These are phyloP conservation scores for Epinotia ramella DNA, from an alignment of 2,888 invertebrate species.

Conservation along the genomic window DNA sequence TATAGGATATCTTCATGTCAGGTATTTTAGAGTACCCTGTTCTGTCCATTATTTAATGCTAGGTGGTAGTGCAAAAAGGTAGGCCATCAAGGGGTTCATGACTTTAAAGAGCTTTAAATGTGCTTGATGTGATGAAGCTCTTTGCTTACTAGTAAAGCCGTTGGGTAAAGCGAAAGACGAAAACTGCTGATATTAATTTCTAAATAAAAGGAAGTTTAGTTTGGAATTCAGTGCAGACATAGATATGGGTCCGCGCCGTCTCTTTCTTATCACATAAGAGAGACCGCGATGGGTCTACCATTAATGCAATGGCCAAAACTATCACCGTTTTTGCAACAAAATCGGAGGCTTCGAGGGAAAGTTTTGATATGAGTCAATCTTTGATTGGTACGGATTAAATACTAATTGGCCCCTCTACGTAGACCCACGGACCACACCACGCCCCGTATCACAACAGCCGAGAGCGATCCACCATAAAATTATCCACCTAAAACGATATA, in stretches of 20 bases:
- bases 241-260: constrained; percentile 19
- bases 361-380: constrained; percentile 35
- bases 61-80: neutral
- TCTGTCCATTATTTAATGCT: neutral
- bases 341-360: neutral
- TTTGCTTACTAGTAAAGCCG: neutral
- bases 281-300: constrained; percentile 34
- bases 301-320: constrained; percentile 16
- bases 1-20: neutral
- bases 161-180: neutral
- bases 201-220: constrained; percentile 31
- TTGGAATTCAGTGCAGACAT: constrained; percentile 42
- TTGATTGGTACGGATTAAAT: constrained; percentile 16
- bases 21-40: neutral
- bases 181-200: constrained; percentile 11
- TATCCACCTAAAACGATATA: constrained; percentile 53
- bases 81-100: neutral
- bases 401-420: constrained; percentile 38
- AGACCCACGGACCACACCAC: constrained; percentile 29
- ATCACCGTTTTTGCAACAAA: neutral
- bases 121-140: neutral
- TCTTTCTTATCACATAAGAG: constrained; percentile 31
- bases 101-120: neutral
- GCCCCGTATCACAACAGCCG: constrained; percentile 50
- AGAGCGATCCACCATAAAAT: constrained; percentile 53